Conservation (phyloP, 2,113 vertebrate genomes). For the Ameiurus melas region DNA sequence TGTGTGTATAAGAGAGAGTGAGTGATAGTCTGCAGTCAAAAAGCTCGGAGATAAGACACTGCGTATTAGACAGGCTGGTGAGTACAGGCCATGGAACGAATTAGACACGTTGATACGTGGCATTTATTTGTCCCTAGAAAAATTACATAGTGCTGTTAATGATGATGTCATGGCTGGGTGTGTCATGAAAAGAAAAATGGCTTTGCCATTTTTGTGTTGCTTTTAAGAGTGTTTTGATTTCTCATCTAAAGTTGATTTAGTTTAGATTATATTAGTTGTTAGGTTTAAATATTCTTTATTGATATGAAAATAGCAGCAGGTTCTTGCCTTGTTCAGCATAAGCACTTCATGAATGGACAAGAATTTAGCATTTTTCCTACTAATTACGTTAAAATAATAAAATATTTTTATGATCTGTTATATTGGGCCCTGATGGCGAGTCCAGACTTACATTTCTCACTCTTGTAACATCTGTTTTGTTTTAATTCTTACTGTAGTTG, state of each 20-base stretch:
- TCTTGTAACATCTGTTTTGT: background rate
- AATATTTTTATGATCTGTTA: background rate
- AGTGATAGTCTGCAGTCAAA: conserved; percentile 4
- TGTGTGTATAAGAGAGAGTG: conserved; percentile 20
- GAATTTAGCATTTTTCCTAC: background rate
- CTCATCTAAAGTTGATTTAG: background rate
- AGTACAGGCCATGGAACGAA: conserved; percentile 12
- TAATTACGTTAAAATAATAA: background rate
- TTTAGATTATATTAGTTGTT: background rate
- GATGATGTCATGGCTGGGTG: background rate
- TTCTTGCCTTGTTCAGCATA: background rate
- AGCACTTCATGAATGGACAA: background rate
- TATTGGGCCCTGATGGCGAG: background rate
- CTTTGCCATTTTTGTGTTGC: background rate
- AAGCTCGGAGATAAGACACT: background rate
- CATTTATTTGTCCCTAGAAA: background rate
- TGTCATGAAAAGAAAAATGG: background rate
- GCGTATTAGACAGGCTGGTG: conserved; percentile 13
- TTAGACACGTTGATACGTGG: conserved; percentile 5
- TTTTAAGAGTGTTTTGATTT: background rate
- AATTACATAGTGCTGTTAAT: background rate
- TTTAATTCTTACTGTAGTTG: background rate
- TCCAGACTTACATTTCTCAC: background rate
- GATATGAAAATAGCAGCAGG: background rate
- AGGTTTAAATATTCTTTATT: background rate